Percentiles rank a stretch among this genome's conserved stretches.
These are phyloP conservation scores for Uria lomvia DNA, from an alignment of 2,113 vertebrate genomes.

Conservation along the genomic window DNA sequence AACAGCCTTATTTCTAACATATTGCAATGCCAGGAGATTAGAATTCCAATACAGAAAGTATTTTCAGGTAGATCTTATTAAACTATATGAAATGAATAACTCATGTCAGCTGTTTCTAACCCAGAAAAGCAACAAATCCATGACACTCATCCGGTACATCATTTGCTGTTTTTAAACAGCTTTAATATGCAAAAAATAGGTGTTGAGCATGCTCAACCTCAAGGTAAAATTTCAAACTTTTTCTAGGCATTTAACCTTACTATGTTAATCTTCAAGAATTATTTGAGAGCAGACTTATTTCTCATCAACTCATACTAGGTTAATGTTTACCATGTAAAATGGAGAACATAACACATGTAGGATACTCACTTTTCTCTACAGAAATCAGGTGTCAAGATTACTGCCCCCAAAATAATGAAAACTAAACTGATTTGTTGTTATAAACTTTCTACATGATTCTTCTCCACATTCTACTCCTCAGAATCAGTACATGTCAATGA, in stretches of 20 bases:
- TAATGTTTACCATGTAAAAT: background rate
- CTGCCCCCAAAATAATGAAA: background rate
- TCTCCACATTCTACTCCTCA: background rate
- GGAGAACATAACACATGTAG: background rate
- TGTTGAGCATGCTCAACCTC: background rate
- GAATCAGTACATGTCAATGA: background rate
- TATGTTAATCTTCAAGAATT: background rate
- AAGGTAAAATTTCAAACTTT: background rate
- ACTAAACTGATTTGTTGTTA: background rate
- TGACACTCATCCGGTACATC: background rate
- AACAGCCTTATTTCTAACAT: background rate
- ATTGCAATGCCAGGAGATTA: background rate
- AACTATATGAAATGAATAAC: background rate
- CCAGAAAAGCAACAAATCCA: background rate
- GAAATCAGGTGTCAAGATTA: background rate
- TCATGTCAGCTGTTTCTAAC: background rate
- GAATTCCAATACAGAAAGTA: background rate
- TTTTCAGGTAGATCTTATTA: slow-evolving; percentile 12
- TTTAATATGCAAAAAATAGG: background rate
- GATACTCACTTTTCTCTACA: background rate
- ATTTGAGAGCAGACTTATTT: background rate
- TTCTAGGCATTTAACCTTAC: background rate
- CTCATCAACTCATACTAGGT: background rate
- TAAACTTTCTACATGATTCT: fast-evolving
- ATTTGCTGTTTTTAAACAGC: background rate